Conservation (phyloP, 2,797 vertebrate genomes). For the Acanthurus leucopareius region DNA sequence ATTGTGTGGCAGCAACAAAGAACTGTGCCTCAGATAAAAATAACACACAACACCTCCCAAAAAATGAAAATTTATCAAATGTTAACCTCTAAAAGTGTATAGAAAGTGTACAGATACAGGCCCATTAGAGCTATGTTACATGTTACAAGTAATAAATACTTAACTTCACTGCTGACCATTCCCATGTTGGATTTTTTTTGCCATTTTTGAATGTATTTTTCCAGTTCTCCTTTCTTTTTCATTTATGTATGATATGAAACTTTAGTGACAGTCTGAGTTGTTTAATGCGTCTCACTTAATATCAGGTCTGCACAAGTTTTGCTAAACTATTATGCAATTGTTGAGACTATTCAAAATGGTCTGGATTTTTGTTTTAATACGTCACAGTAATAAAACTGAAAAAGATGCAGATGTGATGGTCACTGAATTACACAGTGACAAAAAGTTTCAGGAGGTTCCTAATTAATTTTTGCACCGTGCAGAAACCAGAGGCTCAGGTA, state of each 20-base stretch:
- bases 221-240: neutral
- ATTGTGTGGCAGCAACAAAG: neutral
- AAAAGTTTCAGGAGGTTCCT: neutral
- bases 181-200: neutral
- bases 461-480: neutral
- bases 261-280: neutral
- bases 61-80: neutral
- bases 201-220: neutral
- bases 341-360: neutral
- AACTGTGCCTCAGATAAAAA: neutral
- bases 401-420: neutral
- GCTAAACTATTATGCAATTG: neutral
- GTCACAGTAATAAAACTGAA: neutral
- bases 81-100: conserved; percentile 5
- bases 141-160: conserved; percentile 5
- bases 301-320: neutral
- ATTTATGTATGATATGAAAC: neutral
- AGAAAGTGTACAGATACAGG: conserved; percentile 5
- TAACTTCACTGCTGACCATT: neutral
- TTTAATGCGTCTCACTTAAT: neutral
- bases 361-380: neutral
- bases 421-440: neutral
- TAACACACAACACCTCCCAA: neutral
- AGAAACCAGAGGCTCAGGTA: too few relatives aligned
- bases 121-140: neutral